Conservation (phyloP, 2,113 vertebrate species). For the Orthonyx spaldingii region DNA sequence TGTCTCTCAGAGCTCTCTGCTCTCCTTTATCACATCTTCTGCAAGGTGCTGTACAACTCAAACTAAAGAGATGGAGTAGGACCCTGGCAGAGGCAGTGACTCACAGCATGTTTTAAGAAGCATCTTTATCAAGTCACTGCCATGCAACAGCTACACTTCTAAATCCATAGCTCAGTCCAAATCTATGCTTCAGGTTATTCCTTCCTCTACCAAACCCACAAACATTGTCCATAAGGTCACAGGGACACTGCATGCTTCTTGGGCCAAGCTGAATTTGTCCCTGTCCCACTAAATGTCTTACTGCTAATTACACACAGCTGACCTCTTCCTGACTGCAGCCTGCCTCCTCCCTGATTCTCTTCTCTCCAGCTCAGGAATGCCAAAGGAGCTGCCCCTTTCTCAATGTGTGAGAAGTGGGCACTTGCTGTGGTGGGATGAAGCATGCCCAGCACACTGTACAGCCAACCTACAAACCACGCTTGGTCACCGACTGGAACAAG, state of each 20-base stretch:
- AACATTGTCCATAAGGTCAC: not conserved
- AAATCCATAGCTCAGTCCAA: not conserved
- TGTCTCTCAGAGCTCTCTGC: not conserved
- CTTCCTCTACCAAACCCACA: not conserved
- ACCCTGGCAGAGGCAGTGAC: not conserved
- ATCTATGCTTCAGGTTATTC: not conserved
- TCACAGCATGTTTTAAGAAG: not conserved
- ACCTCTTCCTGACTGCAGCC: conserved; percentile 1
- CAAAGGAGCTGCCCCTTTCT: not conserved
- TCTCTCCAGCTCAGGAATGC: not conserved
- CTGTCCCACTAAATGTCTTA: not conserved
- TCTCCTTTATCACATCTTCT: not conserved
- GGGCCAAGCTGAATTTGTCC: not conserved
- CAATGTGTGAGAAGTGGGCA: not conserved
- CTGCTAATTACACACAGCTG: not conserved
- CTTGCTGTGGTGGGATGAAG: not conserved
- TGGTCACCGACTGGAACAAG: not conserved
- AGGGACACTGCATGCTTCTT: not conserved
- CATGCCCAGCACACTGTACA: not conserved
- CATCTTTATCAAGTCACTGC: not conserved
- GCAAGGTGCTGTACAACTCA: not conserved
- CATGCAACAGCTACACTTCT: not conserved
- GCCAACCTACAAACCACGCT: not conserved
- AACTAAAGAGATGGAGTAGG: not conserved
- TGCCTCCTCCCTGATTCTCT: not conserved